Conservation (phyloP, 2,113 vertebrate species). For the Myocastor coypus region DNA sequence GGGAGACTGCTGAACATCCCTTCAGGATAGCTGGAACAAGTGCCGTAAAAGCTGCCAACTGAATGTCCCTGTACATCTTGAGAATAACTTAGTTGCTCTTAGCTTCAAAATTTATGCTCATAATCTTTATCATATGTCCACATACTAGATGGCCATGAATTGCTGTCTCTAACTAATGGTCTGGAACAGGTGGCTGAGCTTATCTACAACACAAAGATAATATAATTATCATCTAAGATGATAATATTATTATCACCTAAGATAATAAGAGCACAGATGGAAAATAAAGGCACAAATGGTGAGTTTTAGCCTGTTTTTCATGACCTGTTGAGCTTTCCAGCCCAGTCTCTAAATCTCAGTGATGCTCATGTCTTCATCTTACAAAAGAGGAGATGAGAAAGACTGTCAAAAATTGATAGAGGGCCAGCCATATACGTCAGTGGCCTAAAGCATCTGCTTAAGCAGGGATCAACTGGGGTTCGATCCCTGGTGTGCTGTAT, state of each 20-base stretch:
- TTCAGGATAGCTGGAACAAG: not conserved
- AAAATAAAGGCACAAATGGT: not conserved
- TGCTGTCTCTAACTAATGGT: not conserved
- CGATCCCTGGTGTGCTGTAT: too few species aligned
- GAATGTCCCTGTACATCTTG: not conserved
- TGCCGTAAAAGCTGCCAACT: not conserved
- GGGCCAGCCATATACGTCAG: too few species aligned
- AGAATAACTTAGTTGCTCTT: not conserved
- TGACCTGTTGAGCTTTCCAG: not conserved
- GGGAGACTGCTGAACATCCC: not conserved
- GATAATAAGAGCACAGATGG: not conserved
- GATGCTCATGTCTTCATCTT: not conserved
- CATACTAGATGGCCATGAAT: not conserved
- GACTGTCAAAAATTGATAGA: not conserved
- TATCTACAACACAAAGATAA: not conserved
- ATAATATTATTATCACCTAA: too few species aligned
- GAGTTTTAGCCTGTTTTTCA: not conserved
- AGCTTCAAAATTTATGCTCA: not conserved
- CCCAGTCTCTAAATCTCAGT: not conserved
- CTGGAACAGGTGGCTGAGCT: not conserved
- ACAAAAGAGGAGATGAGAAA: not conserved
- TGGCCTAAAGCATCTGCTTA: too few species aligned
- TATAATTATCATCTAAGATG: too few species aligned
- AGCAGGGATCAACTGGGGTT: too few species aligned
- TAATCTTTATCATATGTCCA: not conserved